These are phyloP conservation scores for Garra rufa DNA, from an alignment of 2,113 vertebrate species.

Conservation along the genomic window DNA sequence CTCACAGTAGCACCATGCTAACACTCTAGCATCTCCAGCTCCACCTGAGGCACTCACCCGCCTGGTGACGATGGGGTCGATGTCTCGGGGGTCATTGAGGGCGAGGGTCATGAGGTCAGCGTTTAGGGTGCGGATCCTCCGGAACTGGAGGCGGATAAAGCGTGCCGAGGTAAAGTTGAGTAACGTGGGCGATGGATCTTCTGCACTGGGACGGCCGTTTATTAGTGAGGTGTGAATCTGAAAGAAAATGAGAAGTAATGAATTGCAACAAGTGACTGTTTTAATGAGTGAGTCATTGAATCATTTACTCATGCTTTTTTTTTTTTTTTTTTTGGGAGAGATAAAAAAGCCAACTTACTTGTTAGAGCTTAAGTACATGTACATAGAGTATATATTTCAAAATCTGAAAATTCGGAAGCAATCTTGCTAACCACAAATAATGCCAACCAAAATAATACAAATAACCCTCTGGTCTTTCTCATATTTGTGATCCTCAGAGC, in stretches of 20 bases:
- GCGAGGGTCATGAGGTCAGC: conserved; percentile 97
- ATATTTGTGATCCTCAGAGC: neutral
- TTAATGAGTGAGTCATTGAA: neutral
- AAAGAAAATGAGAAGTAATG: conserved; percentile 12
- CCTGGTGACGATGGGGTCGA: conserved; percentile 93
- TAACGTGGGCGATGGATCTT: conserved; percentile 87
- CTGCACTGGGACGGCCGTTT: conserved; percentile 94
- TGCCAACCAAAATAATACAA: too few species aligned
- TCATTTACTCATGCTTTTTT: neutral
- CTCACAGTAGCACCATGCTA: neutral
- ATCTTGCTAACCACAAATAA: too few species aligned
- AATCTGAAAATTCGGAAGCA: too few species aligned
- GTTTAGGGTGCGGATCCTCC: conserved; percentile 92
- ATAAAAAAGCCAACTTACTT: neutral
- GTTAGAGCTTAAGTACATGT: too few species aligned
- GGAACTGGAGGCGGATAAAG: conserved; percentile 91
- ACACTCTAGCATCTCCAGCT: neutral
- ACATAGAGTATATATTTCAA: too few species aligned
- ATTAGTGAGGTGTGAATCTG: conserved; percentile 97
- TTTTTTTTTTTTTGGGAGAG: neutral
- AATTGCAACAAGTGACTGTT: neutral
- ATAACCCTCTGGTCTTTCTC: too few species aligned
- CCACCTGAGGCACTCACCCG: conserved; percentile 76
- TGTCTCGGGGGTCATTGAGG: conserved; percentile 82
- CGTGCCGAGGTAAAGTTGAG: conserved; percentile 94